Conservation (phyloP, 2,797 vertebrate species). For the Tokudaia muenninki region DNA sequence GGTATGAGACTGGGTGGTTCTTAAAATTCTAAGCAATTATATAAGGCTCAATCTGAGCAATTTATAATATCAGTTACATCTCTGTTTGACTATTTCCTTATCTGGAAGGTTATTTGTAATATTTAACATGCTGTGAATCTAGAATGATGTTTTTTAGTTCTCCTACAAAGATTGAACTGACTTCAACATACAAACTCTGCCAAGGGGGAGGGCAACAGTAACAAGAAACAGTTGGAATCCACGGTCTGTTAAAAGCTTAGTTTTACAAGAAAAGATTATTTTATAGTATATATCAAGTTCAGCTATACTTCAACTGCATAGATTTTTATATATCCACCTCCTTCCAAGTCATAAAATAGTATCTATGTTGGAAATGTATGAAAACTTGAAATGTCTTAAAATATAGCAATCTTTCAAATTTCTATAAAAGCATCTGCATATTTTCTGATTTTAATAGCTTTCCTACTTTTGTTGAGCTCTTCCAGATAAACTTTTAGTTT, state of each 20-base stretch:
- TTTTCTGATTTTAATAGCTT: conserved; percentile 56
- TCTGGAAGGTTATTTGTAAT: conserved; percentile 49
- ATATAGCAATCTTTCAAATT: conserved; percentile 53
- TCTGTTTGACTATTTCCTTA: conserved; percentile 25
- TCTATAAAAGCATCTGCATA: conserved; percentile 44
- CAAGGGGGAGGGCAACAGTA: not conserved
- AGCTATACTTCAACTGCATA: conserved; percentile 35
- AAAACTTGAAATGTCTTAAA: conserved; percentile 59
- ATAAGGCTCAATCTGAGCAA: not conserved
- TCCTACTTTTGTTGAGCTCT: conserved; percentile 35
- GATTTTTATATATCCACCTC: conserved; percentile 7
- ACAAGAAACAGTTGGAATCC: not conserved
- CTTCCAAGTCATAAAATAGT: conserved; percentile 25
- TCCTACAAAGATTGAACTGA: conserved; percentile 36
- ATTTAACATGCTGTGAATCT: conserved; percentile 9
- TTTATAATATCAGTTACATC: not conserved
- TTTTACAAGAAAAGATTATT: conserved; percentile 61
- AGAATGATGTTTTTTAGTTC: conserved; percentile 38
- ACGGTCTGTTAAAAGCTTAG: conserved; percentile 3
- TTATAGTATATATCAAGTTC: conserved; percentile 60
- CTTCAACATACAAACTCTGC: conserved; percentile 55
- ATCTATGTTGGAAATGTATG: conserved; percentile 16
- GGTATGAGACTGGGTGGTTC: conserved; percentile 2
- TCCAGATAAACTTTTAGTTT: conserved; percentile 48
- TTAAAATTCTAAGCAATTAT: not conserved